A percentile compares a stretch with the other conserved stretches of the same genome.
Conservation (phyloP, 2,888 invertebrate species). For the Hypselothyrea guttata region DNA sequence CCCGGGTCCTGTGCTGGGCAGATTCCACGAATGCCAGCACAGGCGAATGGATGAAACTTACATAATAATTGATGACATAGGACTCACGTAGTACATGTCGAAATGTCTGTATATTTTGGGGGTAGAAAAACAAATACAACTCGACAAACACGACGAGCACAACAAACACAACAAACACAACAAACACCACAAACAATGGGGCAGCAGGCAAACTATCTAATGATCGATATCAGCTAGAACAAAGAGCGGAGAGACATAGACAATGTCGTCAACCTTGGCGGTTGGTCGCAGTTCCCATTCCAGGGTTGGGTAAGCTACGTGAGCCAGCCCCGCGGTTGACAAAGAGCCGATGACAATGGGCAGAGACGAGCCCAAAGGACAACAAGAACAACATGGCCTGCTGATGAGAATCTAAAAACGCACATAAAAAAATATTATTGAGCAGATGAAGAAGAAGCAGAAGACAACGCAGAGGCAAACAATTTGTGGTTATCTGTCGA, state of each 20-base stretch:
- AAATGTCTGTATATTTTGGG: conserved; percentile 20
- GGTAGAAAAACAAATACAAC: conserved; percentile 21
- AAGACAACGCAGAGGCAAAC: conserved; percentile 47
- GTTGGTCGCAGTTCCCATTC: conserved; percentile 31
- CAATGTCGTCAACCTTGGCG: conserved; percentile 57
- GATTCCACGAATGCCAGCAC: conserved; percentile 64
- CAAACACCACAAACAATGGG: conserved; percentile 41
- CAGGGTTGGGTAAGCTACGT: conserved; percentile 40
- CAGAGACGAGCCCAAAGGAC: conserved; percentile 55
- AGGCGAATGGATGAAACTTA: conserved; percentile 61
- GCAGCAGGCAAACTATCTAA: conserved; percentile 65
- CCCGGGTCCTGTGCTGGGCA: conserved; percentile 41
- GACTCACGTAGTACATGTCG: conserved; percentile 66
- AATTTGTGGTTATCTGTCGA: conserved; percentile 70
- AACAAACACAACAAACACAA: conserved; percentile 23
- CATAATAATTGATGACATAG: conserved; percentile 77
- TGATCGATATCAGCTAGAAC: conserved; percentile 77
- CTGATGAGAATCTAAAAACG: conserved; percentile 70
- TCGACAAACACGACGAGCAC: conserved; percentile 13
- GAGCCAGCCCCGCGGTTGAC: conserved; percentile 65
- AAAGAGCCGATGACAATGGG: conserved; percentile 69
- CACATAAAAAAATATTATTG: conserved; percentile 48
- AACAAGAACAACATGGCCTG: conserved; percentile 46
- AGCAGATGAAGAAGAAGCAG: conserved; percentile 19
- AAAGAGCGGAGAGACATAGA: conserved; percentile 45